phyloP scores from a whole-genome alignment of 1,140 invertebrate genomes.

The Drosophila sp. region DNA sequence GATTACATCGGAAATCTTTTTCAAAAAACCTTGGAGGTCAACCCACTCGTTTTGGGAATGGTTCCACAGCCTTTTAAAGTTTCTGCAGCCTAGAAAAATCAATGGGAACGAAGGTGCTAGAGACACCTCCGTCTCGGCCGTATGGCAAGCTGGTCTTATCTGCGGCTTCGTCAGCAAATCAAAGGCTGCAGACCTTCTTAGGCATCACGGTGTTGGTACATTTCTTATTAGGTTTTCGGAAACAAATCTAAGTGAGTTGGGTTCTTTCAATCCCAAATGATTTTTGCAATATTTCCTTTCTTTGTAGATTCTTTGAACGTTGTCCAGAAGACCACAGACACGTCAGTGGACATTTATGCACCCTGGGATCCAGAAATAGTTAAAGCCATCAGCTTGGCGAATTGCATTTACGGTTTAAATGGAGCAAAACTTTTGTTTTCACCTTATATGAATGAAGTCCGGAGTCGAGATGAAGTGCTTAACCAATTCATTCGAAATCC shows the following conservation, averaged over 20 bases:
- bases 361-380: not conserved
- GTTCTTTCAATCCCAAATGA: no score
- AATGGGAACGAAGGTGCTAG: not conserved
- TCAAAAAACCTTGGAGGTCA: not conserved
- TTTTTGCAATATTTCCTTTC: no score
- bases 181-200: not conserved
- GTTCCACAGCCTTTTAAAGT: not conserved
- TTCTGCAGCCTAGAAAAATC: not conserved
- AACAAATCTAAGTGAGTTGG: not conserved
- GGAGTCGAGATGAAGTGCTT: not conserved
- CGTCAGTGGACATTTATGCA: not conserved
- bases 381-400: not conserved
- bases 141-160: not conserved
- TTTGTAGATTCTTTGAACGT: not conserved
- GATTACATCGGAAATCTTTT: not conserved
- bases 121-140: not conserved
- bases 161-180: not conserved
- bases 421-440: not conserved
- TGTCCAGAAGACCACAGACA: not conserved
- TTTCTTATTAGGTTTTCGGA: not conserved
- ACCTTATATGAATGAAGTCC: not conserved
- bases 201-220: not conserved
- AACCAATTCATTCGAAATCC: not conserved
- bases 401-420: not conserved
- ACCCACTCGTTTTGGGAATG: not conserved